A percentile compares a stretch with the other conserved stretches of the same genome.
Evolutionary conservation across 2,113 vertebrate species (phyloP).

Genomic region (Menura novaehollandiae): DNA sequence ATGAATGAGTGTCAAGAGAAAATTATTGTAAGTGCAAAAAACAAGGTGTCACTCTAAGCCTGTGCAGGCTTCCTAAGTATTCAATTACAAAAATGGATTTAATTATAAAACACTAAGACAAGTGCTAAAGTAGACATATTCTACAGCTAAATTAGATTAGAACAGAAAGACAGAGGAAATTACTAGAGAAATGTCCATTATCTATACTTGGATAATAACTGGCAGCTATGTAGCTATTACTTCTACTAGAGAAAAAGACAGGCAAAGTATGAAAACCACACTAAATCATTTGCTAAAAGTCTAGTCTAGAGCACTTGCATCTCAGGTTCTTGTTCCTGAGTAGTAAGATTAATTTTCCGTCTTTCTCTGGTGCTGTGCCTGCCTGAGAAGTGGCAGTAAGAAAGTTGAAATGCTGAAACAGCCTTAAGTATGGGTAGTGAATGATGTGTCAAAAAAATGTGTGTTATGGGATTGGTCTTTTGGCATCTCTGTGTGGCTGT

Average conservation of each 20-base stretch:
- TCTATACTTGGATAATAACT: background rate
- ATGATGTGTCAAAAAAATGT: background rate
- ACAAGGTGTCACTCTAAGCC: background rate
- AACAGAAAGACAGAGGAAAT: background rate
- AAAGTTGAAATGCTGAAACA: background rate
- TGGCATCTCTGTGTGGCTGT: background rate
- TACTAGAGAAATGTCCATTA: background rate
- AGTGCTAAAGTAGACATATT: background rate
- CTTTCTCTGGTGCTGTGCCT: background rate
- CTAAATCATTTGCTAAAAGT: background rate
- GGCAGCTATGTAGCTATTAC: background rate
- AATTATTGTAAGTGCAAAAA: background rate
- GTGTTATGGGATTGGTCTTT: background rate
- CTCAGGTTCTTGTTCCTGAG: background rate
- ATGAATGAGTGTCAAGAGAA: background rate
- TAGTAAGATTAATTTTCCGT: background rate
- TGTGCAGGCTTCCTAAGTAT: background rate
- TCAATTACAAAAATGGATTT: constrained; percentile 9
- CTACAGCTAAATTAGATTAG: background rate
- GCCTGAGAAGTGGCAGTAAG: background rate
- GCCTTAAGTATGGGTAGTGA: background rate
- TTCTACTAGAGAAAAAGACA: background rate
- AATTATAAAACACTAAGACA: background rate
- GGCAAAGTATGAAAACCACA: background rate
- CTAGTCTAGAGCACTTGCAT: background rate